Percentiles rank a stretch among this genome's conserved stretches.
Evolutionary conservation across 2,888 invertebrate genomes (phyloP).

Genomic region (Pogonocherus hispidulus): DNA sequence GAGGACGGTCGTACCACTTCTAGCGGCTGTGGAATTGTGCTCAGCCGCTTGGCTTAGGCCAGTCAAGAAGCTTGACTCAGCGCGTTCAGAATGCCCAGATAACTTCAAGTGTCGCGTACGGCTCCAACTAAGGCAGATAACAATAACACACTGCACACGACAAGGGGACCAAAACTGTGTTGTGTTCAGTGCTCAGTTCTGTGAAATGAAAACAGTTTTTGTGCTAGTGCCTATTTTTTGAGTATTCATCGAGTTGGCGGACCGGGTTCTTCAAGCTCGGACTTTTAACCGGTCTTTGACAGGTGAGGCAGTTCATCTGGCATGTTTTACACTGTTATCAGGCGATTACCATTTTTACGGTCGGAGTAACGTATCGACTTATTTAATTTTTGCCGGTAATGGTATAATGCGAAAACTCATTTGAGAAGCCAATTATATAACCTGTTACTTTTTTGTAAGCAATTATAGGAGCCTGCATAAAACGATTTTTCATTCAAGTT

Average conservation of each 20-base stretch:
- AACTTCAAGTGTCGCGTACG: conserved; percentile 13
- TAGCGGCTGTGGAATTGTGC: conserved; percentile 48
- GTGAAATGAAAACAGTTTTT: conserved; percentile 13
- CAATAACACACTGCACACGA: conserved; percentile 1
- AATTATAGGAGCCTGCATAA: background rate
- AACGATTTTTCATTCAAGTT: background rate
- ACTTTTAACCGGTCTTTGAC: conserved; percentile 16
- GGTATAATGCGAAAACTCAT: conserved; percentile 7
- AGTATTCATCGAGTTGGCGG: background rate
- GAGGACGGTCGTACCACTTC: conserved; percentile 37
- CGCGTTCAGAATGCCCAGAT: conserved; percentile 37
- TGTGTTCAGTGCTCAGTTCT: conserved; percentile 14
- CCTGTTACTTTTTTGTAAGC: background rate
- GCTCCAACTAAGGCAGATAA: background rate
- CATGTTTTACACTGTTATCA: conserved; percentile 57
- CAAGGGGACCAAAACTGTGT: conserved; percentile 6
- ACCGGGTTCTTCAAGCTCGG: conserved; percentile 8
- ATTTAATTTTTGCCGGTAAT: conserved; percentile 16
- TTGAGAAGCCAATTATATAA: background rate
- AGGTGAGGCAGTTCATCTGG: conserved; percentile 48
- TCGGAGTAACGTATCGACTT: conserved; percentile 12
- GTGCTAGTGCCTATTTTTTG: conserved; percentile 18
- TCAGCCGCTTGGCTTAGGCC: conserved; percentile 42
- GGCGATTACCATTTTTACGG: conserved; percentile 49
- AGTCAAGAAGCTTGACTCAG: conserved; percentile 52